These are phyloP conservation scores for Periparus ater DNA, from an alignment of 2,797 vertebrate species.

Conservation along the genomic window DNA sequence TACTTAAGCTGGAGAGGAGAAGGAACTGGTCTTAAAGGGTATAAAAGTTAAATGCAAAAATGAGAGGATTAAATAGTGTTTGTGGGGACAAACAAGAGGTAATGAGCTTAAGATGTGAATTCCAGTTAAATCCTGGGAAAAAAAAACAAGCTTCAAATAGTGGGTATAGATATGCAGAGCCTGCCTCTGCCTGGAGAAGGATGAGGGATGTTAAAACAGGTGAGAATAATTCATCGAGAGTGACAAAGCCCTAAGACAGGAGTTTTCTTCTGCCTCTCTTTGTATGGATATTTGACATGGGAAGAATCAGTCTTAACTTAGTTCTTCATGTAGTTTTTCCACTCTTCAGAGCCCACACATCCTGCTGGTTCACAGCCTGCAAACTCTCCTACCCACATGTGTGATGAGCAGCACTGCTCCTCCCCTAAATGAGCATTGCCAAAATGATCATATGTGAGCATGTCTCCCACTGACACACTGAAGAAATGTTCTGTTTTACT, in stretches of 20 bases:
- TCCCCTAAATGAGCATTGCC: background rate
- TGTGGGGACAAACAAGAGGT: background rate
- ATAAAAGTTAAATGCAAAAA: background rate
- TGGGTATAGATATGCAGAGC: background rate
- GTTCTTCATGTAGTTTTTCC: background rate
- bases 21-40: background rate
- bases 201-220: background rate
- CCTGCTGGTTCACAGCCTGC: accelerated
- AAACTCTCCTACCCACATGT: accelerated
- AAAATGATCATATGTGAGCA: background rate
- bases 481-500: background rate
- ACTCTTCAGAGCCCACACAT: background rate
- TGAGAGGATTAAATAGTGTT: background rate
- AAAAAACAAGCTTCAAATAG: background rate
- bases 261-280: background rate
- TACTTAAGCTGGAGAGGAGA: background rate
- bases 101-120: background rate
- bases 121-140: background rate
- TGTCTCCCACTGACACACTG: background rate
- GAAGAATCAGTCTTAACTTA: background rate
- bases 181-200: background rate
- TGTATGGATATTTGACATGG: background rate
- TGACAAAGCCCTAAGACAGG: background rate
- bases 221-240: background rate
- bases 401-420: background rate